A percentile compares a stretch with the other conserved stretches of the same genome.
phyloP scores from a whole-genome alignment of 1,140 invertebrate species.

The Venturia canescens region DNA sequence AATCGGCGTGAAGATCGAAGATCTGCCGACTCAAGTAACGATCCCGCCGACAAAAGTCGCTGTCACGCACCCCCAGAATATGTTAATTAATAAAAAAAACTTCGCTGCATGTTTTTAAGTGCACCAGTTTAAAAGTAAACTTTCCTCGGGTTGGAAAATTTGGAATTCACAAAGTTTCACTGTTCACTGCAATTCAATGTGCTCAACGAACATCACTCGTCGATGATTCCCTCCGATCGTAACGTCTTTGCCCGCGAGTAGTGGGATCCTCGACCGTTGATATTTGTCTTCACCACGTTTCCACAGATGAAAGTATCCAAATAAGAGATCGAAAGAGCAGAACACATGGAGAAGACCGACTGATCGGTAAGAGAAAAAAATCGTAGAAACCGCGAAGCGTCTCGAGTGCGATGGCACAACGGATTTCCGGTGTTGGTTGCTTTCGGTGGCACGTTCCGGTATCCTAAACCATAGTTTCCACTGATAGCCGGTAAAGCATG shows the following conservation, averaged over 20 bases:
- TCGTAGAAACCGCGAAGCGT: not conserved
- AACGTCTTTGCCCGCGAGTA: too few species aligned
- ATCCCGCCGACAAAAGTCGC: too few species aligned
- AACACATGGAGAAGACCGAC: not conserved
- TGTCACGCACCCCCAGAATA: too few species aligned
- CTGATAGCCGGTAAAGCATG: slow-evolving; percentile 25
- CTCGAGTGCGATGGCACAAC: not conserved
- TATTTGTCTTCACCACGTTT: not conserved
- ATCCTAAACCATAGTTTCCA: not conserved
- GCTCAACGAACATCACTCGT: not conserved
- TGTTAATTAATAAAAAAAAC: too few species aligned
- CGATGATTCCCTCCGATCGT: not conserved
- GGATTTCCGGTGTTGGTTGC: not conserved
- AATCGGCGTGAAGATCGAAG: too few species aligned
- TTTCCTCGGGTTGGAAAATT: not conserved
- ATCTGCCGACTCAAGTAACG: too few species aligned
- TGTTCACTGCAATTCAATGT: not conserved
- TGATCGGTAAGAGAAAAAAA: not conserved
- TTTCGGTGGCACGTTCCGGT: not conserved
- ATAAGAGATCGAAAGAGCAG: not conserved
- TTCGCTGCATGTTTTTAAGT: too few species aligned
- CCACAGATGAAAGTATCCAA: not conserved
- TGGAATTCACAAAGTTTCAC: not conserved
- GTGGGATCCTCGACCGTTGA: not conserved
- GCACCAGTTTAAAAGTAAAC: too few species aligned